Base-by-base conservation (phyloP, 1,140 invertebrate genomes). In the Drosophila truncata region DNA sequence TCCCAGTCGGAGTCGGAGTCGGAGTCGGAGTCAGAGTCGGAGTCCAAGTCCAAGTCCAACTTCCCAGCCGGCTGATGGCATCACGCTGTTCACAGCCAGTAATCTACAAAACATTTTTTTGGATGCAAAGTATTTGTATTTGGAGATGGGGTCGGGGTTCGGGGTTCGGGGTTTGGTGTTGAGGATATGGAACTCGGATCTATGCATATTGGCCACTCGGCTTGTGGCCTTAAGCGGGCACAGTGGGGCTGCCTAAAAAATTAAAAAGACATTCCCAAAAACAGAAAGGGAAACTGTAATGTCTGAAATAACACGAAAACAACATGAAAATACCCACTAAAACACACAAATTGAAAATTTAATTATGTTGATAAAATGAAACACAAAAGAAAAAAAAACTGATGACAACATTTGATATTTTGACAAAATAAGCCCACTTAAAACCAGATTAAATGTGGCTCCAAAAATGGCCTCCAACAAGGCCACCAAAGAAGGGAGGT, bases 71-170 rank as follows among this genome's bases (percentile, higher is more conserved):
- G 18, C 61, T 78, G 72, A 81, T 78, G 82, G 82, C 82, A 81
- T 85, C 82, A 85, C 16, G 82, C 82, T 85, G 82, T 85, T 85
- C 82, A 85, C 82, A 85, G 82, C 78, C 16, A 49, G 59, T 44
- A 67, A 69, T 67, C 61, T 31, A 65, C 42, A 67, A 60, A 58
- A 59, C 50, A 72, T 59, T 72, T 70, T 29, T 29, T 72, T 72
- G 41, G 70, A 72, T 72, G 66, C 70, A 70, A 71, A 72, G 42
- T 37, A 67, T 67, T 46, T 18, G 50, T 23, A 67, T 67, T 46
- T 9, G 58, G 13, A 13, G 33, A 11, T 18, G 25, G n/a, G 18
- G 18, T 9, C 11, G 29, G n/a, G 18, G 25, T 3, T 25, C n/a
- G 37, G 18, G 41, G 18, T 11, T 13, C 6, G 29, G 35, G 31